Percentiles rank a stretch among this genome's conserved stretches.
These are phyloP conservation scores for Arenaria interpres DNA, from an alignment of 2,113 vertebrate genomes.

Conservation along the genomic window DNA sequence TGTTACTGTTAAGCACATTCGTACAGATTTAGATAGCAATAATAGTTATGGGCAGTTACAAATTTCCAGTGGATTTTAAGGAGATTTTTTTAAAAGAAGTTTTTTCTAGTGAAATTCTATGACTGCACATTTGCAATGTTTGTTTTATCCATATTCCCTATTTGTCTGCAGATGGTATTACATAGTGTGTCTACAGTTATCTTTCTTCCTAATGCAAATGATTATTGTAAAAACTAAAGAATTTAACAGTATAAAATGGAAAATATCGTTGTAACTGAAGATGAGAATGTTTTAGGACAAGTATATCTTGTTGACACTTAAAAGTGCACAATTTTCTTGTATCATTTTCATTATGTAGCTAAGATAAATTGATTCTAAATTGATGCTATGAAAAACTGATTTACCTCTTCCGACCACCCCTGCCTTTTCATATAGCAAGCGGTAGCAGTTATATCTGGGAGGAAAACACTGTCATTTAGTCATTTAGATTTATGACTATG, in stretches of 20 bases:
- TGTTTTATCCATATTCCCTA: background rate
- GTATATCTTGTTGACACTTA: background rate
- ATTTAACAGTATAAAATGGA: background rate
- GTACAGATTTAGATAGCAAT: background rate
- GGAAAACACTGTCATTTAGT: background rate
- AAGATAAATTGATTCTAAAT: background rate
- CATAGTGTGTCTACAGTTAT: background rate
- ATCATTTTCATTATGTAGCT: background rate
- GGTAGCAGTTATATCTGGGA: background rate
- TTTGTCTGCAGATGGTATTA: background rate
- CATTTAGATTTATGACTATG: background rate
- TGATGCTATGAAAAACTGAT: background rate
- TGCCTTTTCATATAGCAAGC: accelerated
- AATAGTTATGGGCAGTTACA: background rate
- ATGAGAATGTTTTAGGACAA: background rate
- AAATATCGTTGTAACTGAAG: background rate
- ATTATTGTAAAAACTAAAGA: background rate
- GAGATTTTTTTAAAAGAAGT: background rate
- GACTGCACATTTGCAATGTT: background rate
- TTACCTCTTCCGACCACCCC: background rate
- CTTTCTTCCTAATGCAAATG: background rate
- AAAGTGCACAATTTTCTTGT: background rate
- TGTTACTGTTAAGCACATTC: background rate
- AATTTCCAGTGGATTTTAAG: background rate
- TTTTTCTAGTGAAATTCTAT: background rate